A percentile compares a stretch with the other conserved stretches of the same genome.
These are phyloP conservation scores for Sinodicranocentrus sp. DNA, from an alignment of 2,888 invertebrate species.

Conservation along the genomic window DNA sequence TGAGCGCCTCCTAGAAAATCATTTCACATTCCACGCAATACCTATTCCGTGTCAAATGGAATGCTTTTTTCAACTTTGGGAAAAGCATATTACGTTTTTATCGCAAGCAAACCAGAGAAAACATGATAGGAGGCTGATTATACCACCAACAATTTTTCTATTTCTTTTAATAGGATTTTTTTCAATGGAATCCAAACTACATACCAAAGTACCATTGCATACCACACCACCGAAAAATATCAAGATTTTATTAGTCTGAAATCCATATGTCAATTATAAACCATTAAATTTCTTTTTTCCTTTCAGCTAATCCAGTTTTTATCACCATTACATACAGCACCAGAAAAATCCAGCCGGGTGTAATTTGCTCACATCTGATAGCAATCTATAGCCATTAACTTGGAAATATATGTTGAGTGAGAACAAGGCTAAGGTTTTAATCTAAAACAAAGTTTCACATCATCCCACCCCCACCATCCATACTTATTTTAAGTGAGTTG, in stretches of 20 bases:
- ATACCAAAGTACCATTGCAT: background rate
- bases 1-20: background rate
- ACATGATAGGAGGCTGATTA: background rate
- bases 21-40: constrained; percentile 1
- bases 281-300: constrained; percentile 4
- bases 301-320: background rate
- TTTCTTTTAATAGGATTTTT: background rate
- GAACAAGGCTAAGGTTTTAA: constrained; percentile 15
- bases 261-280: constrained; percentile 1
- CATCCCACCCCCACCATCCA: too few relatives aligned
- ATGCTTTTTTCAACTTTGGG: constrained; percentile 10
- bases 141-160: background rate
- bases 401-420: too few relatives aligned
- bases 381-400: too few relatives aligned
- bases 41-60: constrained; percentile 27
- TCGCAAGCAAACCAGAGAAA: too few relatives aligned
- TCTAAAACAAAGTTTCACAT: too few relatives aligned
- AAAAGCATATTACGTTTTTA: background rate
- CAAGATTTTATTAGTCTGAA: too few relatives aligned
- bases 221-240: too few relatives aligned
- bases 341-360: background rate
- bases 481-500: too few relatives aligned
- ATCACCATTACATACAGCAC: background rate
- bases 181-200: background rate
- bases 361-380: constrained; percentile 22